phyloP scores from a whole-genome alignment of 2,113 vertebrate genomes.

The Leptobrachium leishanense region DNA sequence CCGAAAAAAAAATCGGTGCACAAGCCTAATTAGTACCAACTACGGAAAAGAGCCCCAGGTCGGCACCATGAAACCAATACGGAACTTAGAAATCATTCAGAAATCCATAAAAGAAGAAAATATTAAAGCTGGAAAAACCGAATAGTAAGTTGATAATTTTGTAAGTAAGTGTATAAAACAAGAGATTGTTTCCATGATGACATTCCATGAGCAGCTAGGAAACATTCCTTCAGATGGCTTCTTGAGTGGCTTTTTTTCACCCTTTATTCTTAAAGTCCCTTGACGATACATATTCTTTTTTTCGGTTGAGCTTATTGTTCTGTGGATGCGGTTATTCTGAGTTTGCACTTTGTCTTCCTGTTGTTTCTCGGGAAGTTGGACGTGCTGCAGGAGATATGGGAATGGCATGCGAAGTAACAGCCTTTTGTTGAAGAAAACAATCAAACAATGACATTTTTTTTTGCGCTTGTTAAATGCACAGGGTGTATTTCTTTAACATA shows the following conservation, averaged over 20 bases:
- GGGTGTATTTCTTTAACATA: constrained; percentile 40
- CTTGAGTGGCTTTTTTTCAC: constrained; percentile 51
- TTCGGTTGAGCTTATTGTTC: constrained; percentile 54
- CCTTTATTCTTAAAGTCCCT: constrained; percentile 52
- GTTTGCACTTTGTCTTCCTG: constrained; percentile 64
- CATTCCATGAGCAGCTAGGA: constrained; percentile 41
- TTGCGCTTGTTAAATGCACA: constrained; percentile 1
- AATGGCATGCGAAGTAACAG: constrained; percentile 54
- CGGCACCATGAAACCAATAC: too few relatives aligned
- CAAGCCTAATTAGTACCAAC: too few relatives aligned
- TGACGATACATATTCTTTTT: constrained; percentile 29
- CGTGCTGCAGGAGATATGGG: constrained; percentile 56
- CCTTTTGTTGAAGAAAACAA: constrained; percentile 56
- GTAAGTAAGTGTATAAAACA: background rate
- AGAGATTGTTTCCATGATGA: background rate
- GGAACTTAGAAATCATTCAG: too few relatives aligned
- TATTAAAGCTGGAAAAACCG: too few relatives aligned
- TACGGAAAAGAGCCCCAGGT: too few relatives aligned
- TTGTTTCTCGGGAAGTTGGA: constrained; percentile 58
- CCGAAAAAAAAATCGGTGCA: too few relatives aligned
- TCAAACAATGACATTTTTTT: constrained; percentile 44
- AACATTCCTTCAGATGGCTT: constrained; percentile 55
- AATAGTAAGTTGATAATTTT: background rate
- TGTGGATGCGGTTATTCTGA: constrained; percentile 61
- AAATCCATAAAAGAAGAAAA: too few relatives aligned